A percentile compares a stretch with the other conserved stretches of the same genome.
phyloP scores from a whole-genome alignment of 1,140 invertebrate genomes.

The Dryas iulia region DNA sequence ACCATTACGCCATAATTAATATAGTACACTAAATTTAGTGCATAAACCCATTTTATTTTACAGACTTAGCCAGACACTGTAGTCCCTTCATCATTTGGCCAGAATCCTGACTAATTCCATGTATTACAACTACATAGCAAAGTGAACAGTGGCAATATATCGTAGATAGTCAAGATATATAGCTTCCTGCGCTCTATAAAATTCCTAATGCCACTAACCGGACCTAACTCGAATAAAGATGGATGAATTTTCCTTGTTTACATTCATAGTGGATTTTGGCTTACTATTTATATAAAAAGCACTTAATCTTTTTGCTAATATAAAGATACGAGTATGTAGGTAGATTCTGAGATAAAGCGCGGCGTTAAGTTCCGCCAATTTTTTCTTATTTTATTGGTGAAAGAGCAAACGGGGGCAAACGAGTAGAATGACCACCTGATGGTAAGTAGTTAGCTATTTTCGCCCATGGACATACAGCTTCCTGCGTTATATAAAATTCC shows the following conservation, averaged over 20 bases:
- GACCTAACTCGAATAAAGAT: background rate
- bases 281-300: background rate
- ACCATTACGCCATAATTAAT: no score
- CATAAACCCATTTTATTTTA: background rate
- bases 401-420: no score
- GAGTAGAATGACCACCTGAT: no score
- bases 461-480: constrained; percentile 13
- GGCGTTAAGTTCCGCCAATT: no score
- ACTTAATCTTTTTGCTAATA: background rate
- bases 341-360: no score
- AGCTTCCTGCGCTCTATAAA: constrained; percentile 19
- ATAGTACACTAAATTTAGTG: no score
- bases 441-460: no score
- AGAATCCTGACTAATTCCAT: constrained; percentile 6
- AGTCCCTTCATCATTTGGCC: background rate
- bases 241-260: background rate
- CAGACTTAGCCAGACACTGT: background rate
- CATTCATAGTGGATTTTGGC: background rate
- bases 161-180: constrained; percentile 1
- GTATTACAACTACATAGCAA: constrained; percentile 5
- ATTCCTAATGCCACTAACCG: constrained; percentile 6
- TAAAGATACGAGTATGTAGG: no score
- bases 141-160: constrained; percentile 4
- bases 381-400: no score
- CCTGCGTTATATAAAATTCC: constrained; percentile 20